Percentiles rank a stretch among this genome's conserved stretches.
These are phyloP conservation scores for Odontocerum albicorne DNA, from an alignment of 2,888 invertebrate genomes.

Conservation along the genomic window DNA sequence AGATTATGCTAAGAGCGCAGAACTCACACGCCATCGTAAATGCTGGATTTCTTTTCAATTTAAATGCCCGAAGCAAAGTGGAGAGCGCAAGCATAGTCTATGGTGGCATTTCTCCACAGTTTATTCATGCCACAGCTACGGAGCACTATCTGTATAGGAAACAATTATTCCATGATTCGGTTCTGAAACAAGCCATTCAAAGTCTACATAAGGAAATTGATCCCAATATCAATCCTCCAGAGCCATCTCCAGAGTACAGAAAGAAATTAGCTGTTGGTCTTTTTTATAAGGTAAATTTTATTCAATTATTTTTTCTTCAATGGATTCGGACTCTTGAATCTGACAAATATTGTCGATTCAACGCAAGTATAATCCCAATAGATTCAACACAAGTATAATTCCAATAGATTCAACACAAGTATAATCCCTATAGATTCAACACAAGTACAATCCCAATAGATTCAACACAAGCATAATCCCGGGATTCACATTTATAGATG, in stretches of 20 bases:
- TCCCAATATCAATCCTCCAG: slow-evolving; percentile 66
- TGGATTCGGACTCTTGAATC: too few species aligned
- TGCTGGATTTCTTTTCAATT: slow-evolving; percentile 69
- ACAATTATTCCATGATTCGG: slow-evolving; percentile 48
- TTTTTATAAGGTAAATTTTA: slow-evolving; percentile 74
- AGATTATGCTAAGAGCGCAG: slow-evolving; percentile 77
- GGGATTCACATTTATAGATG: too few species aligned
- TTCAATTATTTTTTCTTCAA: too few species aligned
- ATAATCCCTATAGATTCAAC: too few species aligned
- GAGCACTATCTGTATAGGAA: slow-evolving; percentile 54
- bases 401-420: too few species aligned
- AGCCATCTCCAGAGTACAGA: slow-evolving; percentile 69
- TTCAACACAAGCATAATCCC: too few species aligned
- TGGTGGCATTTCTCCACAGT: slow-evolving; percentile 62
- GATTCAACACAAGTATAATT: too few species aligned
- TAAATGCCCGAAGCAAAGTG: slow-evolving; percentile 49
- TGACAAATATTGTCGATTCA: too few species aligned
- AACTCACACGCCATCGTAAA: slow-evolving; percentile 78
- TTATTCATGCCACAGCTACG: slow-evolving; percentile 60
- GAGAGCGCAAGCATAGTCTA: slow-evolving; percentile 61
- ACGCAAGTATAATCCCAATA: too few species aligned
- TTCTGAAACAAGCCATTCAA: slow-evolving; percentile 54
- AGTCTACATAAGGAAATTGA: slow-evolving; percentile 61
- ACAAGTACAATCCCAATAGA: too few species aligned
- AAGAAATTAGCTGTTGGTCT: slow-evolving; percentile 70